phyloP scores from a whole-genome alignment of 2,888 invertebrate genomes.

The Mayetiola destructor region DNA sequence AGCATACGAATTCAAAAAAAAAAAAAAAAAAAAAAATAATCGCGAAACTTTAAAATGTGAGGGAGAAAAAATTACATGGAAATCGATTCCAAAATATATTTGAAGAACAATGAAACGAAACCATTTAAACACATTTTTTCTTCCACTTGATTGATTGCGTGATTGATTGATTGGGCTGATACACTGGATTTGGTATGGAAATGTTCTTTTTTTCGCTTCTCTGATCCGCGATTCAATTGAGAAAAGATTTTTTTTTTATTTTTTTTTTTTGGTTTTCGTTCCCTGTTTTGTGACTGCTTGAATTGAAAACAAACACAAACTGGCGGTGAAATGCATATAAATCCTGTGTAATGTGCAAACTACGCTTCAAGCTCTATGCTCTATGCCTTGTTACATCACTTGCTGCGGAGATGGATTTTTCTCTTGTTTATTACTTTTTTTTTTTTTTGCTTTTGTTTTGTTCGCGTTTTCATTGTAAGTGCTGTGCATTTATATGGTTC shows the following conservation, averaged over 20 bases:
- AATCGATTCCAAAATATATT: too few species aligned
- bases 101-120: too few species aligned
- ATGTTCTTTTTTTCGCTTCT: neutral
- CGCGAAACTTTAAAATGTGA: too few species aligned
- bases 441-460: neutral
- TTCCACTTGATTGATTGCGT: slow-evolving; percentile 10
- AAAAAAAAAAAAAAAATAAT: too few species aligned
- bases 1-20: too few species aligned
- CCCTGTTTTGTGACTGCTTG: neutral
- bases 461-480: neutral
- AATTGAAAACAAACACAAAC: slow-evolving; percentile 10
- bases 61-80: too few species aligned
- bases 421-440: neutral
- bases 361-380: too few species aligned
- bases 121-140: slow-evolving; percentile 10
- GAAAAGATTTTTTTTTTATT: too few species aligned
- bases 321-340: slow-evolving; percentile 7
- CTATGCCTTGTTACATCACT: neutral
- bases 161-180: slow-evolving; percentile 8
- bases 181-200: slow-evolving; percentile 3
- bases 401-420: neutral
- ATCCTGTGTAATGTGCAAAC: neutral
- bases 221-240: neutral
- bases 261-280: too few species aligned
- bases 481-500: slow-evolving; percentile 1